These are phyloP conservation scores for Brachypalpus laphriformis DNA, from an alignment of 2,888 invertebrate species.

Conservation along the genomic window DNA sequence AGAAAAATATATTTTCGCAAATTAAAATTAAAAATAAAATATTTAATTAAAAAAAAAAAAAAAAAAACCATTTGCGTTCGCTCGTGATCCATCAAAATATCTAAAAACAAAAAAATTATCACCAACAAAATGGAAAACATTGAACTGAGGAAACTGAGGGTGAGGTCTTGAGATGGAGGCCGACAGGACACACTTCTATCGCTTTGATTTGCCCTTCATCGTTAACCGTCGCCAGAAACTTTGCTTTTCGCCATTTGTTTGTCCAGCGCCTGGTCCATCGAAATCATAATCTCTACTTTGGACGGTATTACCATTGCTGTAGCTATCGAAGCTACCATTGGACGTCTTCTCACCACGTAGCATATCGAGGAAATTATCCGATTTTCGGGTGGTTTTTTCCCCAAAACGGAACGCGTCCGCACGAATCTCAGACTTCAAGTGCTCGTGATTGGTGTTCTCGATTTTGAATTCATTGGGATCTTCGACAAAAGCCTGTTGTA, in stretches of 20 bases:
- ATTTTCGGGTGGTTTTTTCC: conserved; percentile 83
- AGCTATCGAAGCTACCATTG: conserved; percentile 72
- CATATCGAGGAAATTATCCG: conserved; percentile 87
- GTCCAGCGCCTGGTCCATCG: conserved; percentile 81
- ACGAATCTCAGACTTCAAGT: conserved; percentile 87
- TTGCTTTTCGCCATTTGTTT: conserved; percentile 84
- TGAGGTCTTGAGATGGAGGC: conserved; percentile 37
- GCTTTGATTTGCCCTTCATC: conserved; percentile 88
- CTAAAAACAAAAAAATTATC: conserved; percentile 49
- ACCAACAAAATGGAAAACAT: conserved; percentile 65
- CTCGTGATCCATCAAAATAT: conserved; percentile 62
- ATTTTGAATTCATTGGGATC: conserved; percentile 89
- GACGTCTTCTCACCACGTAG: conserved; percentile 84
- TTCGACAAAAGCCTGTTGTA: conserved; percentile 89
- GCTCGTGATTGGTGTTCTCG: conserved; percentile 87
- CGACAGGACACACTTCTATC: conserved; percentile 82
- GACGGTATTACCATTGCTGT: conserved; percentile 67
- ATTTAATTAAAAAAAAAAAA: conserved; percentile 1
- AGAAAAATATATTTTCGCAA: conserved; percentile 7
- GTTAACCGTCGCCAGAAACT: conserved; percentile 88
- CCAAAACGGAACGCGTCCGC: conserved; percentile 87
- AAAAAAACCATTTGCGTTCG: conserved; percentile 55
- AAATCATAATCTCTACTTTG: conserved; percentile 83
- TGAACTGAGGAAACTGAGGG: conserved; percentile 63
- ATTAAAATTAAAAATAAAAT: too few species aligned